Percentiles rank a stretch among this genome's conserved stretches.
Conservation (phyloP, 2,888 invertebrate genomes). For the Eilema depressum region DNA sequence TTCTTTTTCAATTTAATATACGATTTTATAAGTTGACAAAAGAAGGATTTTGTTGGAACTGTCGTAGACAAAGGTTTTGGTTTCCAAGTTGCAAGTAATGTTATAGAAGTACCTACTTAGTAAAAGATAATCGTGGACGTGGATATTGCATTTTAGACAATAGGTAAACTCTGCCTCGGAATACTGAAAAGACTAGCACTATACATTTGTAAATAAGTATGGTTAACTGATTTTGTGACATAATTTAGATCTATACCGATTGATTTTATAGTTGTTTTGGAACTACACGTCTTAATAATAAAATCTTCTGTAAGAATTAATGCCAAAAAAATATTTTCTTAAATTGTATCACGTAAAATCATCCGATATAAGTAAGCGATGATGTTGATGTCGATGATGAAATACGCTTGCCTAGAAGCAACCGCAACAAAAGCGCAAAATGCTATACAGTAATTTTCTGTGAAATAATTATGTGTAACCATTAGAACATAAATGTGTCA, state of each 20-base stretch:
- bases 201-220: too few relatives aligned
- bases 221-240: too few relatives aligned
- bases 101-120: background rate
- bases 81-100: background rate
- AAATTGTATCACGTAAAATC: too few relatives aligned
- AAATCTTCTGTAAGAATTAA: too few relatives aligned
- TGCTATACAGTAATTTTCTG: too few relatives aligned
- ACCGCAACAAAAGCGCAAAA: too few relatives aligned
- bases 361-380: too few relatives aligned
- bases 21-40: background rate
- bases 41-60: background rate
- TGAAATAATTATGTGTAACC: too few relatives aligned
- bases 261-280: too few relatives aligned
- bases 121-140: background rate
- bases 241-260: too few relatives aligned
- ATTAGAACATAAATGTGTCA: constrained; percentile 18
- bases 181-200: background rate
- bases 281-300: too few relatives aligned
- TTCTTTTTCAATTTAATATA: background rate
- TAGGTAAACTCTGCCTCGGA: background rate
- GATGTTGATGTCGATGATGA: background rate
- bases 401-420: background rate
- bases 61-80: background rate
- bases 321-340: too few relatives aligned
- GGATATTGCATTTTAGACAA: background rate